Conservation (phyloP, 1,140 invertebrate genomes). For the Habropoda laboriosa region DNA sequence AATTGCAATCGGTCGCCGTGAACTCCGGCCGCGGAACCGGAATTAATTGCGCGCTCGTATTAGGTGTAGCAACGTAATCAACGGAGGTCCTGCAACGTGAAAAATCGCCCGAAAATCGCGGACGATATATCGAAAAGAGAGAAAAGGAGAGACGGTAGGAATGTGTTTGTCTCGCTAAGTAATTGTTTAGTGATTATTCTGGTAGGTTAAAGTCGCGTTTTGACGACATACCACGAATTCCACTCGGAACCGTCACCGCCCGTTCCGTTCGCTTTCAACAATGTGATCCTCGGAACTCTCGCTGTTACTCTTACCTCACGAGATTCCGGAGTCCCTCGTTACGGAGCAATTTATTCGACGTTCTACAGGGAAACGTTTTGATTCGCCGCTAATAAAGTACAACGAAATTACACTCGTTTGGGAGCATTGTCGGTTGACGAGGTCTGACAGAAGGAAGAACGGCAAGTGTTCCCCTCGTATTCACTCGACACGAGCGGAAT, state of each 20-base stretch:
- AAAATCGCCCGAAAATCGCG: no score
- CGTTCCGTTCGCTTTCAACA: not conserved
- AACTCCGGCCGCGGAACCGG: no score
- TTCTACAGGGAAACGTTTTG: slow-evolving; percentile 1
- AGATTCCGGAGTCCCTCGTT: slow-evolving; percentile 20
- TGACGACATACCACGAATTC: not conserved
- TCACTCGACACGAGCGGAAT: not conserved
- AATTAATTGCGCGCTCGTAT: not conserved
- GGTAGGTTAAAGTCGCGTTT: not conserved
- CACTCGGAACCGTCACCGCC: not conserved
- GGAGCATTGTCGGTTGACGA: not conserved
- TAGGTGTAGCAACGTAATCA: not conserved
- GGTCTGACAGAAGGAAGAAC: not conserved
- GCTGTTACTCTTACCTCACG: not conserved
- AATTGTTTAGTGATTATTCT: not conserved
- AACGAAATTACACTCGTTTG: slow-evolving; percentile 22
- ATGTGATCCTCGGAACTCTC: not conserved
- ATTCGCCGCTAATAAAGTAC: slow-evolving; percentile 22
- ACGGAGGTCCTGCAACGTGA: rapidly evolving
- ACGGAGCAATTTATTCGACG: slow-evolving; percentile 3
- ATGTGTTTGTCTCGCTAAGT: not conserved
- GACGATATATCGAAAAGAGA: no score
- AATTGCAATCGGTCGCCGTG: no score
- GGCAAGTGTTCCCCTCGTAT: not conserved
- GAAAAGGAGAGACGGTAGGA: no score